Base-by-base conservation (phyloP, 2,797 vertebrate species). In the Lepus townsendii region DNA sequence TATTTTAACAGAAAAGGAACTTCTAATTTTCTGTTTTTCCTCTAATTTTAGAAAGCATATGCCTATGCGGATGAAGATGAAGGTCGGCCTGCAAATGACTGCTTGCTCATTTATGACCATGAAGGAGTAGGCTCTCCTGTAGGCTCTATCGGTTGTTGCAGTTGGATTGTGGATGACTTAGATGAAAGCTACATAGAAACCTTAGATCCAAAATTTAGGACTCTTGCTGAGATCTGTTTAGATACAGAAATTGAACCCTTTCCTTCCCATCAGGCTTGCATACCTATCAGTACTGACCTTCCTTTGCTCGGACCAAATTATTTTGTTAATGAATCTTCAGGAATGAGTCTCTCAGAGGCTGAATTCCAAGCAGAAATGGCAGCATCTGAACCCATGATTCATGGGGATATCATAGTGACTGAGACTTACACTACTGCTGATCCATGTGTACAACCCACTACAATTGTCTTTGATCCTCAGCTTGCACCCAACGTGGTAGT, bases 181-280 rank as follows among this genome's bases (percentile, higher is more conserved):
- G 98, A 99, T 10, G 98, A 99, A 80, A 98, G 97, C 0, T 99
- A 97, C 93, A 98, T 99, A 95, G 98, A 99, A 91, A 98, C 98
- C 5, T 85, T 99, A 95, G 98, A 98, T 83, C 97, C 98, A 76
- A 99, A 99, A 98, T 99, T 99, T 96, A 98, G 96, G 96, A 99
- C 98, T 26, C 96, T 99, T 62, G 99, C 99, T 77, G 98, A 99
- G 96, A 98, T 99, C 92, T 99, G 99, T 96, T 97, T 98, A 79
- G 97, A 98, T 71, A 97, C 98, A 89, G 98, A 98, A 96, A 98
- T 98, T 0, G 98, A 98, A 78, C 97, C 98, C 14, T 97, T 97
- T 90, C 97, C 97, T 72, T 97, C 97, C 12, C 96, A 96, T 47
- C 92, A 95, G 17, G 94, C 98, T 89, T 98, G 98, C 96, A 97